Evolutionary conservation across 1,140 invertebrate genomes (phyloP), one percentile per base, ranked within the genome.

Genomic region (Polyergus mexicanus): DNA sequence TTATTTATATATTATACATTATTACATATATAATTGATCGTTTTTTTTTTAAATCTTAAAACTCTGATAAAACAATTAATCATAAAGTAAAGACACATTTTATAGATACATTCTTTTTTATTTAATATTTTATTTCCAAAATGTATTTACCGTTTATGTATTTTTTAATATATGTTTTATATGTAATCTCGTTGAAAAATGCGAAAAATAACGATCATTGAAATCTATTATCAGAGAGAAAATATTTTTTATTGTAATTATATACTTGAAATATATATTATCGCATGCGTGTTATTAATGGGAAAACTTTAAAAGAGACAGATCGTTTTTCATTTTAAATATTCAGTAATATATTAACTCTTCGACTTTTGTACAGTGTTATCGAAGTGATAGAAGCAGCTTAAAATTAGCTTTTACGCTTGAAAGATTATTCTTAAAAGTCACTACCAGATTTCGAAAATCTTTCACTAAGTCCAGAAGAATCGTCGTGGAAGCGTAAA

Each of bases 331-430:
- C 5, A 51, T 6, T 84, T 86, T 76, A 86, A 86, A 84, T 86
- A 84, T 84, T 69, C 80, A 68, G 41, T 62, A 84, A 41, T 63
- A 58, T 72, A 44, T 72, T 72, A 56, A 19, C 38, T 66, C 54
- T 44, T 75, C 8, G 68, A 74, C 80, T 69, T 62, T 69, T 62
- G 22, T 6, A 4, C 13, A 25, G 54, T 66, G 58, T 76, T 84
- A 76, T 86, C 80, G 7, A 28, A 54, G 47, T 66, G 47, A 65
- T 68, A 58, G 62, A 84, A 86, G 77, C 69, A n/a, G 41, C 41
- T 74, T 80, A 35, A 86, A 86, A 86, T 60, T 84, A 86, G 80
- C 80, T 86, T 86, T 76, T 28, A 80, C 28, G 63, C 71, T 38
- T 58, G 80, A 75, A 68, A n/a, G 62, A 84, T 75, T 75, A 60